phyloP scores from a whole-genome alignment of 2,113 vertebrate species.

The Sardina pilchardus region DNA sequence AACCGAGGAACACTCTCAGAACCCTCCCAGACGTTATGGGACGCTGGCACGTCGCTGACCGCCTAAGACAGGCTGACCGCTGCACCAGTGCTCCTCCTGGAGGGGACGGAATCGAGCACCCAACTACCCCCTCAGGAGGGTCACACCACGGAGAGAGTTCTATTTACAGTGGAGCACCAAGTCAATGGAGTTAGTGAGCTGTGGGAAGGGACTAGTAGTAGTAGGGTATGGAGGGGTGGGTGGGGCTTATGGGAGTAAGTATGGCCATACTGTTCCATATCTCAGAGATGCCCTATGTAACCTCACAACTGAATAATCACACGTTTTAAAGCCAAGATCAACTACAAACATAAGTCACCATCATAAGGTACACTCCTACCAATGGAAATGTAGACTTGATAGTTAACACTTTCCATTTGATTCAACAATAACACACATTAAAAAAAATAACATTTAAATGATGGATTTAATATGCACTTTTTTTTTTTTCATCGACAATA shows the following conservation, averaged over 20 bases:
- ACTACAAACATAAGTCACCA: neutral
- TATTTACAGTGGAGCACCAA: neutral
- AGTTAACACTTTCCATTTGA: neutral
- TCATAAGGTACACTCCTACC: neutral
- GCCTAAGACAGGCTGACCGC: neutral
- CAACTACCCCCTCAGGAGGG: neutral
- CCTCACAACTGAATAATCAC: neutral
- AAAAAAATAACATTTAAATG: neutral
- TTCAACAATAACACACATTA: neutral
- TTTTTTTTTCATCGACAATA: neutral
- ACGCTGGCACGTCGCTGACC: neutral
- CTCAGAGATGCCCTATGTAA: neutral
- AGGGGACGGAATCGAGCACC: too few relatives aligned
- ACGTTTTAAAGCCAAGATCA: slow-evolving; percentile 7
- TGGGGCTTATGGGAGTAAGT: neutral
- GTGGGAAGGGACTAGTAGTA: neutral
- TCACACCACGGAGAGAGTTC: neutral
- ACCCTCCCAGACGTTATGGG: neutral
- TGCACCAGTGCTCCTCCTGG: neutral
- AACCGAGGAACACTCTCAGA: neutral
- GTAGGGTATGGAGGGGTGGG: neutral
- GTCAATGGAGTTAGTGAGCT: neutral
- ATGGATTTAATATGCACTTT: neutral
- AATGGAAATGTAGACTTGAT: neutral
- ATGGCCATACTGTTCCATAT: too few relatives aligned